Evolutionary conservation across 2,888 invertebrate species (phyloP).

Genomic region (Dryobotodes eremita): DNA sequence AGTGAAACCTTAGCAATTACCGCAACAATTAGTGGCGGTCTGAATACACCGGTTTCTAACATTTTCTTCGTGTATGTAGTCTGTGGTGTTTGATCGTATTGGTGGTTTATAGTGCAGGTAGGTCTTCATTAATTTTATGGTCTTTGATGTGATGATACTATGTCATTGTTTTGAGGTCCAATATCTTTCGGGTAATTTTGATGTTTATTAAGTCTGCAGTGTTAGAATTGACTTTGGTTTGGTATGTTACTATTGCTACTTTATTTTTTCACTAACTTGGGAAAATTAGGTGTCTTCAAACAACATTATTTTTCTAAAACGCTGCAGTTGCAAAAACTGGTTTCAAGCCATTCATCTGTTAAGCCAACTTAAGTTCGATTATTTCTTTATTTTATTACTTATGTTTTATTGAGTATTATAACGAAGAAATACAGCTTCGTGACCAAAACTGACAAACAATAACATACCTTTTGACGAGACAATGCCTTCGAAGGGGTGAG

Average conservation of each 20-base stretch:
- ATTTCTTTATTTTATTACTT: no score
- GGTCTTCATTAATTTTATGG: constrained; percentile 14
- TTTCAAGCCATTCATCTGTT: neutral
- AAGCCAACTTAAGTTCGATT: neutral
- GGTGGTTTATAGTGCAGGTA: constrained; percentile 17
- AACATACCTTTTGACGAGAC: constrained; percentile 95
- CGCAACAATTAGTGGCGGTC: constrained; percentile 88
- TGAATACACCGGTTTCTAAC: constrained; percentile 79
- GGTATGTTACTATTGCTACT: neutral
- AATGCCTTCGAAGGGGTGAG: constrained; percentile 97
- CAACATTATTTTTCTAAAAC: neutral
- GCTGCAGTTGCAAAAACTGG: neutral
- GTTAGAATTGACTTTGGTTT: neutral
- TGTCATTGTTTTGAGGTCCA: neutral
- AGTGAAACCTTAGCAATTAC: constrained; percentile 89
- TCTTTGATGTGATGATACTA: neutral
- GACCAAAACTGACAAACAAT: constrained; percentile 27
- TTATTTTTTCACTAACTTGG: neutral
- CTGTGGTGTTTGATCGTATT: constrained; percentile 37
- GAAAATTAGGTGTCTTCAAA: no score
- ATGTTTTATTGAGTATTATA: neutral
- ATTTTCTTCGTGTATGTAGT: constrained; percentile 56
- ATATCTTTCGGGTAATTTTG: neutral
- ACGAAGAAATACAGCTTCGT: constrained; percentile 9
- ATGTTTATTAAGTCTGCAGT: neutral